phyloP scores from a whole-genome alignment of 1,140 invertebrate genomes.

The Drosophila triauraria region DNA sequence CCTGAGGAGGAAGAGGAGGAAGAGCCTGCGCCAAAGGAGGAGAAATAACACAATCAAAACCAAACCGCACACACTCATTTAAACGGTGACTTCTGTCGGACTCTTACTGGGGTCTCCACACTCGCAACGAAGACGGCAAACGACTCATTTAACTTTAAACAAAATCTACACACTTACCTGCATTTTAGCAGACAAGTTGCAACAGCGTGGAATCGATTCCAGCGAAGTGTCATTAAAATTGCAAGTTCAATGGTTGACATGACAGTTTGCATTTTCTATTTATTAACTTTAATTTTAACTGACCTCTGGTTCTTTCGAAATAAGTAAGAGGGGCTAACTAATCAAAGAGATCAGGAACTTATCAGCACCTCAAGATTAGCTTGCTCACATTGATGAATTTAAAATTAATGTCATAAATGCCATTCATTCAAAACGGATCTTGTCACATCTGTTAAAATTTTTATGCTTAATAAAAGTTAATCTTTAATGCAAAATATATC shows the following conservation, averaged over 20 bases:
- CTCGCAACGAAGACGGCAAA: not conserved
- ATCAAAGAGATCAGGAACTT: no score
- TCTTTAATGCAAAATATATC: no score
- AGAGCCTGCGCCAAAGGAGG: not conserved
- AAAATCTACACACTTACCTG: not conserved
- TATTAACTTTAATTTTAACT: no score
- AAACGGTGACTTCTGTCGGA: slow-evolving; percentile 65
- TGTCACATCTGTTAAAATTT: no score
- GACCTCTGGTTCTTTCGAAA: no score
- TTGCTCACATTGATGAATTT: no score
- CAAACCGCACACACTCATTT: slow-evolving; percentile 12
- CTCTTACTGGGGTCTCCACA: slow-evolving; percentile 45
- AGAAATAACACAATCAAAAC: not conserved
- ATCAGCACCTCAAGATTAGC: no score
- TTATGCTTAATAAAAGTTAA: no score
- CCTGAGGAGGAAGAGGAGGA: slow-evolving; percentile 4
- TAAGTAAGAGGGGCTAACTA: no score
- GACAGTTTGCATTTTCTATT: no score
- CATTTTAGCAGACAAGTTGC: not conserved
- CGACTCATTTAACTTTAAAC: not conserved
- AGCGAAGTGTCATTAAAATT: slow-evolving; percentile 8
- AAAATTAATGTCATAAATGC: no score
- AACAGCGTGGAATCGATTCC: not conserved
- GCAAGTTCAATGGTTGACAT: not conserved
- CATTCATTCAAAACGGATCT: no score